These are phyloP conservation scores for Acinonyx jubatus DNA, from an alignment of 2,113 vertebrate genomes.

Conservation along the genomic window DNA sequence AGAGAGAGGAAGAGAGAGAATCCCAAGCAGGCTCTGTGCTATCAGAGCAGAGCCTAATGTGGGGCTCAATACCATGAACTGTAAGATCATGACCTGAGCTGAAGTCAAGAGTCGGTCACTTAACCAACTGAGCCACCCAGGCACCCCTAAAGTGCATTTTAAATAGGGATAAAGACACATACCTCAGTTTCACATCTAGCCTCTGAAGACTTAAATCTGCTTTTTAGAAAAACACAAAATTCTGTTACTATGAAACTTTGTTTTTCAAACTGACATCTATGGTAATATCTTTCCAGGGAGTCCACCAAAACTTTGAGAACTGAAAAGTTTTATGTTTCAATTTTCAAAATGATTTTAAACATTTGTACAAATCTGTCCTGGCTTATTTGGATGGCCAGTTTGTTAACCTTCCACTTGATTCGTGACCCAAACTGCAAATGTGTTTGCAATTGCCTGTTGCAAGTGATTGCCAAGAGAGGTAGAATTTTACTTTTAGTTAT, in stretches of 20 bases:
- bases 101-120: no score
- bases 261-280: conserved; percentile 17
- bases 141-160: neutral
- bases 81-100: no score
- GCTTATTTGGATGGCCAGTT: neutral
- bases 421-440: neutral
- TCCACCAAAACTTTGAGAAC: neutral
- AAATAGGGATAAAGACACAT: neutral
- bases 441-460: neutral
- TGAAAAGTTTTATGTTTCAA: neutral
- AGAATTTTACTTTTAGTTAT: neutral
- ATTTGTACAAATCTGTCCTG: neutral
- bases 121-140: no score
- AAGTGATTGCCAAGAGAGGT: neutral
- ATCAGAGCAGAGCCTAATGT: no score
- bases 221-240: conserved; percentile 8
- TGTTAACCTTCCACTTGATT: neutral
- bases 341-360: conserved; percentile 37
- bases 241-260: neutral
- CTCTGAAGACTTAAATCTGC: neutral
- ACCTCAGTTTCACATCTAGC: neutral
- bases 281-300: neutral
- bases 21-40: no score
- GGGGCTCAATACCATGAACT: no score
- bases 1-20: no score